Conservation (phyloP, 2,797 vertebrate genomes). For the Columba guinea region DNA sequence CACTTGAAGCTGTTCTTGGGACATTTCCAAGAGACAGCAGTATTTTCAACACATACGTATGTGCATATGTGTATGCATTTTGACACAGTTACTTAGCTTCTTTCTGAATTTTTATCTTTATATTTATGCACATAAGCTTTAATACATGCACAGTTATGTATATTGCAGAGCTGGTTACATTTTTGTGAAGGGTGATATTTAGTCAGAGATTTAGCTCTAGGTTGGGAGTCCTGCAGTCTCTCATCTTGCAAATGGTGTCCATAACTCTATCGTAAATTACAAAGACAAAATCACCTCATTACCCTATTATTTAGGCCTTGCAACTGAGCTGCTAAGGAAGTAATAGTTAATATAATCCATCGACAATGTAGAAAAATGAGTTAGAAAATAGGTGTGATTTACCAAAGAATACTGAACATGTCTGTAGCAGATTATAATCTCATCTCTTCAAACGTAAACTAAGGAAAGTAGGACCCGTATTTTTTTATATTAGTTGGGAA, state of each 20-base stretch:
- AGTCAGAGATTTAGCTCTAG: background rate
- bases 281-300: background rate
- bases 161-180: background rate
- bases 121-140: background rate
- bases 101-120: background rate
- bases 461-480: background rate
- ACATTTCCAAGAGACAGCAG: slow-evolving; percentile 1
- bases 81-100: background rate
- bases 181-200: background rate
- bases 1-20: background rate
- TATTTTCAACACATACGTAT: background rate
- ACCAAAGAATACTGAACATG: background rate
- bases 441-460: background rate
- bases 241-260: background rate
- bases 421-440: background rate
- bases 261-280: background rate
- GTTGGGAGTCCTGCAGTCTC: background rate
- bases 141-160: background rate
- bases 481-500: background rate
- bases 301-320: background rate
- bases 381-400: background rate
- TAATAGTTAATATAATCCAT: background rate
- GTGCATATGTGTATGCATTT: background rate
- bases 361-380: background rate
- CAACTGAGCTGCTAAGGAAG: background rate